These are phyloP conservation scores for Oncorhynchus masou DNA, from an alignment of 2,113 vertebrate species.

Conservation along the genomic window DNA sequence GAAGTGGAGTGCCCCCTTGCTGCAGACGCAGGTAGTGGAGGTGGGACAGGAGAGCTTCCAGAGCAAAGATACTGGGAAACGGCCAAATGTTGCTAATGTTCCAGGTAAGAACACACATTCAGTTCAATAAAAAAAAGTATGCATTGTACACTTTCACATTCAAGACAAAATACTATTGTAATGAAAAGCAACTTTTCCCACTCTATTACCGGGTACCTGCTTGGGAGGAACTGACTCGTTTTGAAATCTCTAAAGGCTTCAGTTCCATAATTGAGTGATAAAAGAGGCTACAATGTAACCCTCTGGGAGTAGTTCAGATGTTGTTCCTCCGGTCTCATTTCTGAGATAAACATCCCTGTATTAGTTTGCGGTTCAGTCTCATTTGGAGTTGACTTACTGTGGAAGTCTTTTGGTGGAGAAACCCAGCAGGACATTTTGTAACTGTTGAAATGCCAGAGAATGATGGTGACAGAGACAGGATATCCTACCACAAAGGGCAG, in stretches of 20 bases:
- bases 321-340: neutral
- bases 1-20: conserved; percentile 83
- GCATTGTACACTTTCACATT: neutral
- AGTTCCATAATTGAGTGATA: conserved; percentile 22
- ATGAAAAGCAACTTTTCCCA: too few relatives aligned
- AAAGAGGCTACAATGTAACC: conserved; percentile 9
- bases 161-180: neutral
- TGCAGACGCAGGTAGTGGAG: conserved; percentile 83
- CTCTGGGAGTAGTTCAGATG: neutral
- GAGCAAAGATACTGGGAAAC: conserved; percentile 73
- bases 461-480: neutral
- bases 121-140: neutral
- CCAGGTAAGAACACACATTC: conserved; percentile 9
- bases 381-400: neutral
- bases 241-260: conserved; percentile 21
- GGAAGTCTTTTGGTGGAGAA: neutral
- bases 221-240: conserved; percentile 21
- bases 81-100: conserved; percentile 37
- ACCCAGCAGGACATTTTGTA: neutral
- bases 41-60: conserved; percentile 79
- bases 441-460: neutral
- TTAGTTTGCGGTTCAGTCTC: neutral
- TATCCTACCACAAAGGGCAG: too few relatives aligned
- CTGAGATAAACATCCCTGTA: neutral
- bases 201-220: neutral